phyloP scores from a whole-genome alignment of 1,140 invertebrate species.

The Dreissena rostriformis region DNA sequence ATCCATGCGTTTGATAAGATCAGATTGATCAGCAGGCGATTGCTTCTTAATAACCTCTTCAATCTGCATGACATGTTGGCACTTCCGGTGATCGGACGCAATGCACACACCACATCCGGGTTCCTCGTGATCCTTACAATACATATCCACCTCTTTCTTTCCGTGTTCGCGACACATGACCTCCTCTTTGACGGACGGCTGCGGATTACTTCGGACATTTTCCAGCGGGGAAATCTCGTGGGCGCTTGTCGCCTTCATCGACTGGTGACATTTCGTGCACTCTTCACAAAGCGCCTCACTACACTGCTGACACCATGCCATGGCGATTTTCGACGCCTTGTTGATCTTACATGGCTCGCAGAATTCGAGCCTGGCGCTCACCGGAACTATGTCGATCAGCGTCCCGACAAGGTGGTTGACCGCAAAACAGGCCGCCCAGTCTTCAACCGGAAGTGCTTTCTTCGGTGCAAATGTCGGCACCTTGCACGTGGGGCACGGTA shows the following conservation, averaged over 20 bases:
- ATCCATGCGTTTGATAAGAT: constrained; percentile 48
- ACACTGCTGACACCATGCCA: constrained; percentile 49
- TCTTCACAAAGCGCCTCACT: constrained; percentile 49
- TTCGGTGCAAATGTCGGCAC: constrained; percentile 43
- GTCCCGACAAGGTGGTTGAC: constrained; percentile 53
- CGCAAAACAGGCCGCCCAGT: constrained; percentile 53
- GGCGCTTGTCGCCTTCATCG: constrained; percentile 53
- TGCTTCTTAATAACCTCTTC: constrained; percentile 20
- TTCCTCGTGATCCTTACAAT: constrained; percentile 52
- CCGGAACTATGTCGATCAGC: constrained; percentile 50
- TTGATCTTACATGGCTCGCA: constrained; percentile 56
- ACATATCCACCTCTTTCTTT: constrained; percentile 51
- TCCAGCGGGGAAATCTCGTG: constrained; percentile 45
- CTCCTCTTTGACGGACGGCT: constrained; percentile 33
- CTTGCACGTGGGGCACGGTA: constrained; percentile 48
- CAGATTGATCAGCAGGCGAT: not conserved
- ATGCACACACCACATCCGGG: constrained; percentile 50
- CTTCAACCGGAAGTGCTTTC: constrained; percentile 27
- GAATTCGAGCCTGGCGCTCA: constrained; percentile 33
- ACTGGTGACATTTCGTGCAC: constrained; percentile 49
- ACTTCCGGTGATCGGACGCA: constrained; percentile 47
- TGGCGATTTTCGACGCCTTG: constrained; percentile 47
- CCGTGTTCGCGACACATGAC: constrained; percentile 35
- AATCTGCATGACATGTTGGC: constrained; percentile 35
- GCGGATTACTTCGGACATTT: constrained; percentile 54